Base-by-base conservation (phyloP, 2,797 vertebrate species). In the Molothrus aeneus region DNA sequence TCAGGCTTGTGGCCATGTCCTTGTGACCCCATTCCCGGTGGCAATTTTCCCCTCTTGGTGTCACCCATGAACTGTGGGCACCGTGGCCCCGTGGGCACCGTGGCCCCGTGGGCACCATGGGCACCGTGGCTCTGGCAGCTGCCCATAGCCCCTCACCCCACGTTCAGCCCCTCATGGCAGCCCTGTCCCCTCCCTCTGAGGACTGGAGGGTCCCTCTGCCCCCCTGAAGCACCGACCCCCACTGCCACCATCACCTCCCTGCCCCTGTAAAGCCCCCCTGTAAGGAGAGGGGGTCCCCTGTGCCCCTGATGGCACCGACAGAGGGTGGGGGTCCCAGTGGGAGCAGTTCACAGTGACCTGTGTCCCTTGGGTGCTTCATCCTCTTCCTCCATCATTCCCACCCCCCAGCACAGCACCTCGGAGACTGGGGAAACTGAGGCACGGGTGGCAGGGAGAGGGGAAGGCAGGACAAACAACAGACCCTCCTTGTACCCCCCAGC, bases 61-160 rank as follows among this genome's bases (percentile, higher is more conserved):
- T 65, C 71, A 70, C 71, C 79, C 68, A 18, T 8, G 28, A 16
- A 24, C 61, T 18, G 17, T 53, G 50, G 50, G 50, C 74, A n/a
- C 32, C 2, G 3, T 6, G 31, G 43, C 43, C 45, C 43, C 11
- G 2, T 3, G 8, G 82, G n/a, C 42, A 21, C 38, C 1, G 25
- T 28, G 70, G 25, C 48, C 42, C 56, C 29, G 28, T 8, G 34
- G 74, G 40, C 75, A n/a, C 32, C 4, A 2, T 6, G 70, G 31
- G 40, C 75, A n/a, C 32, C 4, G 2, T 6, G 70, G 31, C 56
- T 43, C 56, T 56, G 56, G 42, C 16, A 70, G 78, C 36, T 43
- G 53, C 36, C 34, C 0, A 0, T 2, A 19, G n/a, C 19, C 7
- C 6, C 47, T 29, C 65, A 13, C 7, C 66, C 24, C n/a, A 19